A percentile compares a stretch with the other conserved stretches of the same genome.
Evolutionary conservation across 2,113 vertebrate genomes (phyloP).

Genomic region (Pygoscelis antarcticus): DNA sequence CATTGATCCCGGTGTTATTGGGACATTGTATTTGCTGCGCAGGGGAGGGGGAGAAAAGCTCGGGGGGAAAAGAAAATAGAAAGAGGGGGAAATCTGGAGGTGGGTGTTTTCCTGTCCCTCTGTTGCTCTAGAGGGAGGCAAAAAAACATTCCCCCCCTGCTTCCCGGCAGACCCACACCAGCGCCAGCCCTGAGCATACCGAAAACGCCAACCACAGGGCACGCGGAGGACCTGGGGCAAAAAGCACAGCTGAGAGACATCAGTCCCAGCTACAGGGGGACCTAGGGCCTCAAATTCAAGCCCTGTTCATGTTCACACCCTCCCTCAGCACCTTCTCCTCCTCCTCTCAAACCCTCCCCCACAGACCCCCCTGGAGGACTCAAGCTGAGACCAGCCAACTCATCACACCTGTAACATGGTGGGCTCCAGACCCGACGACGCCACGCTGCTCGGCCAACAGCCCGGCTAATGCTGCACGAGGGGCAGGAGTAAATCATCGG

Average conservation of each 20-base stretch:
- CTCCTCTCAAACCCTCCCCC: background rate
- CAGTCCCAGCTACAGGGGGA: background rate
- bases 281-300: background rate
- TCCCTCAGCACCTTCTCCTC: background rate
- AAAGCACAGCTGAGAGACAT: background rate
- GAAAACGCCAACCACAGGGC: background rate
- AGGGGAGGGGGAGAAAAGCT: background rate
- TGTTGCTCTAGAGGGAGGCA: background rate
- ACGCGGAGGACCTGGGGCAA: fast-evolving
- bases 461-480: fast-evolving
- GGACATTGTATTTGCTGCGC: background rate
- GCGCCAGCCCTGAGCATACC: background rate
- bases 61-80: background rate
- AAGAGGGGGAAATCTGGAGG: background rate
- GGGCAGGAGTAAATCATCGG: fast-evolving
- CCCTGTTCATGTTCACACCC: background rate
- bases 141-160: background rate
- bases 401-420: background rate
- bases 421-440: background rate
- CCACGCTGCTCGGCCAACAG: fast-evolving
- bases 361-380: too few relatives aligned
- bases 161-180: background rate
- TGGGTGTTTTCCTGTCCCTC: background rate
- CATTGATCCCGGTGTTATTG: background rate
- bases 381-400: background rate